Evolutionary conservation across 2,888 invertebrate genomes (phyloP), one percentile per base, ranked within the genome.

Genomic region (Perizoma affinitatum): DNA sequence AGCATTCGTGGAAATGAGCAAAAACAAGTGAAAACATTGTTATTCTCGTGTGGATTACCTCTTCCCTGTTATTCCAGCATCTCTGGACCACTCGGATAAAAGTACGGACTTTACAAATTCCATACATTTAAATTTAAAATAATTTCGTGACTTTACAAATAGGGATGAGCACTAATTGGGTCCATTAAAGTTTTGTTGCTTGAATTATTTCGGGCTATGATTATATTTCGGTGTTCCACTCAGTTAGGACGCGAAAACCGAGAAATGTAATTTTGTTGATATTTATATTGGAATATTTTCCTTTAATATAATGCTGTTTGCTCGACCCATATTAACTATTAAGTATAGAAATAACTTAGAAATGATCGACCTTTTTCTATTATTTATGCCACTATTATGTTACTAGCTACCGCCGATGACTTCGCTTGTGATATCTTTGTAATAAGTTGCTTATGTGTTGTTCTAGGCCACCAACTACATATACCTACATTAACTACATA

Each of bases 11-110:
- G 79, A 78, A 84, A 86, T 84, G 84, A 83, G 81, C 80, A 86
- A 86, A 87, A 89, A 87, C 80, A 84, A 85, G 82, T 81, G 83
- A 84, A 86, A 88, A 88, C 83, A 84, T 84, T 86, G 85, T 88
- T 87, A 85, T 84, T 86, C 84, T 85, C 83, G 77, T 82, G 87
- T 87, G 87, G 84, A 84, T 88, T 86, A 86, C 84, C 76, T 79
- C 76, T 73, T 77, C 76, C 77, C 75, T 78, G 79, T 83, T 84
- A 79, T 84, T 80, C 71, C 75, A 79, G 76, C 76, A 78, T 78
- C 79, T 79, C 75, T 63, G 62, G 58, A 42, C 47, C 42, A 55
- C 60, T 71, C 66, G 71, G 78, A 78, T 80, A 80, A 72, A 81
- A 82, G 81, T 83, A 81, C 76, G 75, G 75, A 76, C 76, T 80